Base-by-base conservation (phyloP, 2,888 invertebrate genomes). In the Toxonevra muliebris region DNA sequence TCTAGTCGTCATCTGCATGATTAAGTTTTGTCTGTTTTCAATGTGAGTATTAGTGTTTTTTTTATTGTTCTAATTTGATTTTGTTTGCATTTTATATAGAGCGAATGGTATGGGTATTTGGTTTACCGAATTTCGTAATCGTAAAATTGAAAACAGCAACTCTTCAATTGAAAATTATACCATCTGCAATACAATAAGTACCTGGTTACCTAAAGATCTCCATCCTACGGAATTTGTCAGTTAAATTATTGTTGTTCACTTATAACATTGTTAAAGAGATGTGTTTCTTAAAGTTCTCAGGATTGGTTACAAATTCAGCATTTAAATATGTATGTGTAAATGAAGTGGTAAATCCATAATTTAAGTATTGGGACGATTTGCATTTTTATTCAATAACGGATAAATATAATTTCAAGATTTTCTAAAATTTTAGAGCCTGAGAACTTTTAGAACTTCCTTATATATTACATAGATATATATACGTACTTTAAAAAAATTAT, bases 61-160 rank as follows among this genome's bases (percentile, higher is more conserved):
- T 40, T 45, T 19, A 59, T 9, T 7, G 9, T 59, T n/a, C 5
- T 41, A 15, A 11, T 43, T 58, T 17, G 7, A 13, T 41, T 52
- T 13, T 2, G 12, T 10, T 45, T 68, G 1, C 15, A 42, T 45
- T 42, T 13, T 15, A 15, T 62, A 11, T 40, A 78, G 78, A 4
- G 74, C 77, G 2, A 74, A 78, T 53, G 78, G 77, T 0, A 42
- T 79, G 2, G 79, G 76, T 0, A 48, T 79, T 20, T 79, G 79
- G 79, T 78, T 45, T 13, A 73, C 77, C 1, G 66, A 74, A 7
- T 74, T 78, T 70, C 74, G 78, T 1, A 77, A 77, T 68, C 71
- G 76, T 1, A 30, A 30, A 30, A 8, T n/a, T 3, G 75, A 76
- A 11, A 71, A 55, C 8, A 11, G 30, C n/a, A 19, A 30, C n/a